Base-by-base conservation (phyloP, 2,797 vertebrate genomes). In the Australoheros facetus region DNA sequence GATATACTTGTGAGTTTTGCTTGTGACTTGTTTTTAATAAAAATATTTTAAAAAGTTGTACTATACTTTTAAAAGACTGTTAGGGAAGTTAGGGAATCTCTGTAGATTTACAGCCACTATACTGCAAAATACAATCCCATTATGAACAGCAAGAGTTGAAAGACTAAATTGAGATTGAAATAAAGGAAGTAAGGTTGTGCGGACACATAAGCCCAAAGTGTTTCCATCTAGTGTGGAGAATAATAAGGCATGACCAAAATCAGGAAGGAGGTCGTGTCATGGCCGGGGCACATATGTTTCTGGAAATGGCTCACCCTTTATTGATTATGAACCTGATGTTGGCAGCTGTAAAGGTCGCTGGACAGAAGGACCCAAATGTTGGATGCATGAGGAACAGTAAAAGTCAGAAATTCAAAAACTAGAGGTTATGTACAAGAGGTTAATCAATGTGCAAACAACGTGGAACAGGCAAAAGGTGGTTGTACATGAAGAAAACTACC, bases 341-440 rank as follows among this genome's bases (percentile, higher is more conserved):
- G 9, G 62, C 62, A 66, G 42, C 62, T 48, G 23, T 66, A 66
- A 66, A 19, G 42, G 42, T 30, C 16, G 17, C 9, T 19, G 16
- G 3, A 51, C 5, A 2, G 26, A n/a, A 48, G 28, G 42, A 30
- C 0, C 62, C 62, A 48, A 66, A 48, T 28, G 9, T 6, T 30
- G 10, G 62, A n/a, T 0, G 0, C 12, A 51, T 3, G 26, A 69
- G 17, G 10, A 30, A 69, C 48, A 66, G 0, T 26, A 26, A 26
- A 26, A 26, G 48, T 66, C 21, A 8, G 17, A 48, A 66, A 48
- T 66, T 42, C 62, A 48, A 39, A 66, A 66, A 66, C 39, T 12
- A 66, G 62, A 66, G 62, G 62, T 66, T 5, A 66, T 66, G 21
- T 6, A 12, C 2, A 48, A 14, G 26, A 66, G 23, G 16, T 10